Evolutionary conservation across 2,797 vertebrate genomes (phyloP).

Genomic region (Mormyrops attenuatus): DNA sequence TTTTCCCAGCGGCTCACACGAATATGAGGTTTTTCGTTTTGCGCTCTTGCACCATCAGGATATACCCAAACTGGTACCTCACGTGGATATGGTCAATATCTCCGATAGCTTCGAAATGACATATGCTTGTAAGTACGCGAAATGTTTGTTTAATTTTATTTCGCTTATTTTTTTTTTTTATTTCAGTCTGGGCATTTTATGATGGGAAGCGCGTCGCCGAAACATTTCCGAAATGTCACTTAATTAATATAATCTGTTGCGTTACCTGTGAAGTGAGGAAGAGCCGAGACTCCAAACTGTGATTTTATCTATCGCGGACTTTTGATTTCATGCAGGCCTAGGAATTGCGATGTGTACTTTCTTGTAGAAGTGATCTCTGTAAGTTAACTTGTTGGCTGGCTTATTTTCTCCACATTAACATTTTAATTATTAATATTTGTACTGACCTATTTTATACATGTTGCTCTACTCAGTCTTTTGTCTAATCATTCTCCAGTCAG

Average conservation of each 20-base stretch:
- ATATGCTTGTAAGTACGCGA: slow-evolving; percentile 85
- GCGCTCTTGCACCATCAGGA: slow-evolving; percentile 88
- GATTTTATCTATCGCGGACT: not conserved
- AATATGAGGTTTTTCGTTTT: slow-evolving; percentile 94
- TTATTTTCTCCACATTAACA: not conserved
- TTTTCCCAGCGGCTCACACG: slow-evolving; percentile 92
- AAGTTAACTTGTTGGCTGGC: not conserved
- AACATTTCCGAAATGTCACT: not conserved
- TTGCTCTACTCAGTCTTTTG: not conserved
- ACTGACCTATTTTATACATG: not conserved
- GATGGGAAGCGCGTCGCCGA: not conserved
- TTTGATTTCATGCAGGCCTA: not conserved
- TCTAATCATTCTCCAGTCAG: not conserved
- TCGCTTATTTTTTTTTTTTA: not conserved
- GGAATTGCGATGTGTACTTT: not conserved
- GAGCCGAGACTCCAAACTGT: not conserved
- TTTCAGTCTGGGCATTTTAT: not conserved
- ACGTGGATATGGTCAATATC: slow-evolving; percentile 97
- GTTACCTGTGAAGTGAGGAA: not conserved
- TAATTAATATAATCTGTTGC: slow-evolving; percentile 11
- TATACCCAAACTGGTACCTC: slow-evolving; percentile 88
- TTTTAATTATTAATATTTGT: not conserved
- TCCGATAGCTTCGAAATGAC: slow-evolving; percentile 98
- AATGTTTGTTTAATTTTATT: not conserved
- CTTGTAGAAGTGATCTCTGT: not conserved